Base-by-base conservation (phyloP, 2,113 vertebrate species). In the Chaenogobius annularis region DNA sequence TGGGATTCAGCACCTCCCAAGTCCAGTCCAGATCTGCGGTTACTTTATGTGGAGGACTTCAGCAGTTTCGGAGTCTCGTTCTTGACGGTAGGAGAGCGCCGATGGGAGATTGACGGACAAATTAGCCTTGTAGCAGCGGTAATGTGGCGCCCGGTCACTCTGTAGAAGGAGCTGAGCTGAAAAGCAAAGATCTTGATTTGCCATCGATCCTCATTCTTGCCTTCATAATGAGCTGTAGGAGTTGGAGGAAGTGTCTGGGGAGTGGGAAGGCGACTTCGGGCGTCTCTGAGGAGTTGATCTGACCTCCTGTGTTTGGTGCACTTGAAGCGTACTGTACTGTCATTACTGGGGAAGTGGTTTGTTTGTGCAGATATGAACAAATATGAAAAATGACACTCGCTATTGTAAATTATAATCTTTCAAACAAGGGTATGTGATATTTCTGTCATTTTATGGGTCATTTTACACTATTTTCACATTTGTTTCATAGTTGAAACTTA, bases 191-290 rank as follows among this genome's bases (percentile, higher is more conserved):
- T 35, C 26, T 35, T 35, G 26, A 61, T 35, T 61, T 35, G 17
- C 58, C 26, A 35, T 61, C 26, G 26, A 35, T 61, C 58, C 58
- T 31, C 26, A 17, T 61, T 61, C 58, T 35, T 35, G 17, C 14
- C 23, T 26, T 61, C 58, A 61, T 61, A 31, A 61, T 61, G 58
- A 61, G 58, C 58, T 26, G 22, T 26, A 58, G 58, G 26, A 35
- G 58, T 35, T 61, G 26, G 14, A 61, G 23, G 26, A 61, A 61
- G 26, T 61, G 58, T 61, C 58, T 61, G 14, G 26, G 58, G 58
- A 35, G 58, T 3, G 58, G 23, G 10, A 58, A 23, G 22, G 20
- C 19, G 0, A 3, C 8, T 58, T 1, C 13, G 55, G 3, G 12
- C 22, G 12, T 58, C 20, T 26, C 11, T 22, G 2, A 19, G 48